Evolutionary conservation across 2,113 vertebrate genomes (phyloP), one percentile per base, ranked within the genome.

Genomic region (Corythoichthys intestinalis): DNA sequence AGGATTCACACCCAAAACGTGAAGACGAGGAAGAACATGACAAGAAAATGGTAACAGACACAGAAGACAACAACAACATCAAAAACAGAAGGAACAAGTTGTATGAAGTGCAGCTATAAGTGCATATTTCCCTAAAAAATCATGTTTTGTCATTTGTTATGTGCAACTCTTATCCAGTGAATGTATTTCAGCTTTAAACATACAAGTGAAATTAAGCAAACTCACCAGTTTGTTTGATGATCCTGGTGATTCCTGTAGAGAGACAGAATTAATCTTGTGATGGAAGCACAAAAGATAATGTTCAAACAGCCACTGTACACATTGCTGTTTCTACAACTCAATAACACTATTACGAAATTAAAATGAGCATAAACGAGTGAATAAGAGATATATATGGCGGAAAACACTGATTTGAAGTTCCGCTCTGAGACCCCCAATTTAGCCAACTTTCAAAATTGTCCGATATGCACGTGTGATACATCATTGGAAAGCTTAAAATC

Each of bases 181-280:
- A 44, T 44, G 41, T 44, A 44, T 44, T 44, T 54, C n/a, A 14
- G 28, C 54, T 35, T 57, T 20, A 28, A 28, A 34, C 10, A 1
- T 34, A 34, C 2, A 8, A 1, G 37, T 38, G 12, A 20, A 65
- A 28, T 48, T 8, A 49, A 14, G 50, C 6, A 2, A 71, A 81
- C 86, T 84, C 83, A 86, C 83, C 75, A 66, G 75, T 81, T 63
- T 88, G 86, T 73, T 83, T 83, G 46, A 93, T 86, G 61, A 90
- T 79, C 66, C 71, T 84, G 53, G 72, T 70, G 72, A 92, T 80
- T 80, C 85, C 85, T 86, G 81, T 14, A 17, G 69, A 75, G 66
- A 60, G 80, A 75, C 7, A 17, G 17, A 14, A 73, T 12, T 11
- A 39, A 13, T 49, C 2, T 2, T 66, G 47, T 69, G 14, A 39